Conservation (phyloP, 2,113 vertebrate species). For the Nicator chloris region DNA sequence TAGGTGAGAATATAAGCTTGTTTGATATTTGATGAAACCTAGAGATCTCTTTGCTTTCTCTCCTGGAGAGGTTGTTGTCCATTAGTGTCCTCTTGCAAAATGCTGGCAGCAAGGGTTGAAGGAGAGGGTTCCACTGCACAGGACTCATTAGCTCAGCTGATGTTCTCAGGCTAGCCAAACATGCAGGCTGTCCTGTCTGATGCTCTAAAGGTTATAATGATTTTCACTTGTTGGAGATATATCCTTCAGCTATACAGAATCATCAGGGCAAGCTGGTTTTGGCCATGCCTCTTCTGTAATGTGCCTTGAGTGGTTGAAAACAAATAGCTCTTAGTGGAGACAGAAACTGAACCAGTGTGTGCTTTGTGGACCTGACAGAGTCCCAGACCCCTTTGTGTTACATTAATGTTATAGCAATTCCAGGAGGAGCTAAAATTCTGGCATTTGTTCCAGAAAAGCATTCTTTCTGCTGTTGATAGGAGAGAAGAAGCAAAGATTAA, state of each 20-base stretch:
- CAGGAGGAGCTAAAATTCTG: neutral
- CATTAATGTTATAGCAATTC: neutral
- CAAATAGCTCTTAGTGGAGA: neutral
- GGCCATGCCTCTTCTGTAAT: neutral
- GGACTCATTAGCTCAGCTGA: neutral
- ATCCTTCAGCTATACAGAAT: neutral
- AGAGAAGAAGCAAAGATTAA: neutral
- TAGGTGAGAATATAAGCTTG: neutral
- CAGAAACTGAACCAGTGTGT: neutral
- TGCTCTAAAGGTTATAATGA: neutral
- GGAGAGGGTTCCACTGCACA: accelerated
- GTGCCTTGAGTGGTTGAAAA: neutral
- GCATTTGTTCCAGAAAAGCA: neutral
- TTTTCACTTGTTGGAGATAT: neutral
- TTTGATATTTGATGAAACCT: neutral
- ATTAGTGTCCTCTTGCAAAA: neutral
- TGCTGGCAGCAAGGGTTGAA: neutral
- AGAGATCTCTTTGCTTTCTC: neutral
- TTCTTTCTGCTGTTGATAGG: neutral
- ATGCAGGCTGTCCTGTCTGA: neutral
- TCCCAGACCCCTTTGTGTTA: neutral
- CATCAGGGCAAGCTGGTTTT: neutral
- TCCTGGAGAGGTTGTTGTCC: neutral
- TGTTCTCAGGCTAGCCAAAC: neutral
- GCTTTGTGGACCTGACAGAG: neutral